Evolutionary conservation across 2,113 vertebrate genomes (phyloP).

Genomic region (Isichthys henryi): DNA sequence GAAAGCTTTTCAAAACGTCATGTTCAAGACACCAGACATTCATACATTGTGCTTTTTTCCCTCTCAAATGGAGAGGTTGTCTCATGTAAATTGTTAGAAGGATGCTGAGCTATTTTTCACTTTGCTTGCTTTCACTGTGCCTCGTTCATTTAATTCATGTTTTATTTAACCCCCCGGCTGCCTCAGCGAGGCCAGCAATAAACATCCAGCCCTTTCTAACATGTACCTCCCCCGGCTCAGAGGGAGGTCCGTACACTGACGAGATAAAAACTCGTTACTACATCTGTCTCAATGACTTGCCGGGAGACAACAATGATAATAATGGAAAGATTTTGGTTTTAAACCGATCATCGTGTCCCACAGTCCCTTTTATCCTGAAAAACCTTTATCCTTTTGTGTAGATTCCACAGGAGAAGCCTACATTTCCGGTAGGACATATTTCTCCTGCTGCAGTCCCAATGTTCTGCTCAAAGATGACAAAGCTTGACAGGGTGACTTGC

Average conservation of each 20-base stretch:
- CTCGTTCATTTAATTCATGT: conserved; percentile 1
- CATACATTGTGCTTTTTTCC: no score
- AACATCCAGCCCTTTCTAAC: neutral
- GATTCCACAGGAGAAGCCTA: neutral
- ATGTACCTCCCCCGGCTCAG: neutral
- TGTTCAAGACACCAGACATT: neutral
- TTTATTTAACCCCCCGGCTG: conserved; percentile 4
- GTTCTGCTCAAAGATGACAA: neutral
- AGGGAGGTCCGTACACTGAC: neutral
- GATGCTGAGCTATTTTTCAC: neutral
- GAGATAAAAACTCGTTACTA: neutral
- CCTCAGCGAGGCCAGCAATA: neutral
- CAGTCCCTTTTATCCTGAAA: neutral
- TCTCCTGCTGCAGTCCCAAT: neutral
- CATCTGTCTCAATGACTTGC: neutral
- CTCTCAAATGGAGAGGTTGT: neutral
- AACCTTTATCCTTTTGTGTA: neutral
- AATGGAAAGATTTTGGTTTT: neutral
- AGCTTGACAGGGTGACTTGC: neutral
- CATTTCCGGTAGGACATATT: neutral
- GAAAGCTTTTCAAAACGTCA: neutral
- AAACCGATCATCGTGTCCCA: neutral
- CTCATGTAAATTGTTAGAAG: neutral
- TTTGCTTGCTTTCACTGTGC: neutral
- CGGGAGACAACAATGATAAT: neutral